Evolutionary conservation across 2,888 invertebrate genomes (phyloP).

Genomic region (Andrena fulva): DNA sequence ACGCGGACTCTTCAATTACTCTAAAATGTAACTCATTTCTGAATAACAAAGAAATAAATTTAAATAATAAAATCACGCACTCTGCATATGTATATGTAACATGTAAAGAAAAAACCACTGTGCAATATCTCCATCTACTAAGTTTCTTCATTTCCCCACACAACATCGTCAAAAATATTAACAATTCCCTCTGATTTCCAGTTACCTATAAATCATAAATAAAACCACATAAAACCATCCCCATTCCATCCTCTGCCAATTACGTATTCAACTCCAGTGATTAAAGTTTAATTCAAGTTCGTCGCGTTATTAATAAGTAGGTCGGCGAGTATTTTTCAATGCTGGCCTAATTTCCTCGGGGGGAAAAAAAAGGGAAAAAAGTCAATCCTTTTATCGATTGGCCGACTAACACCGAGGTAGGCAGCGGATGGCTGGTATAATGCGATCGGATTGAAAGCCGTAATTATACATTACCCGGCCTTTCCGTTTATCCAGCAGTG

Average conservation of each 20-base stretch:
- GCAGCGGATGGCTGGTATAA: constrained; percentile 10
- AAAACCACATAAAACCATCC: neutral
- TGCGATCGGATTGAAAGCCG: constrained; percentile 39
- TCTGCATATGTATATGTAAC: no score
- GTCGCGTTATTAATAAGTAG: neutral
- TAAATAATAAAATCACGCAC: neutral
- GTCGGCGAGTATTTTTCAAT: neutral
- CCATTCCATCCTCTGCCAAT: neutral
- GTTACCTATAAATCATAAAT: neutral
- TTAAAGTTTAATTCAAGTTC: neutral
- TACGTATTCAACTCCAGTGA: neutral
- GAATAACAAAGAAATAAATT: neutral
- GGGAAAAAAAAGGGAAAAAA: neutral
- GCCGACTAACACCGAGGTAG: neutral
- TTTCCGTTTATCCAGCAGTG: constrained; percentile 40
- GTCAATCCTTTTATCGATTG: constrained; percentile 25
- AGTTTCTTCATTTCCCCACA: neutral
- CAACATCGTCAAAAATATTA: neutral
- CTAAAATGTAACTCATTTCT: neutral
- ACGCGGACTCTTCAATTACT: neutral
- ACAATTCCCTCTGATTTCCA: neutral
- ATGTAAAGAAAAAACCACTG: neutral
- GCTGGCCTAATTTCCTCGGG: neutral
- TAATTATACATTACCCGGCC: constrained; percentile 46
- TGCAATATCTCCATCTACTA: neutral